Base-by-base conservation (phyloP, 2,113 vertebrate species). In the Chaenogobius annularis region DNA sequence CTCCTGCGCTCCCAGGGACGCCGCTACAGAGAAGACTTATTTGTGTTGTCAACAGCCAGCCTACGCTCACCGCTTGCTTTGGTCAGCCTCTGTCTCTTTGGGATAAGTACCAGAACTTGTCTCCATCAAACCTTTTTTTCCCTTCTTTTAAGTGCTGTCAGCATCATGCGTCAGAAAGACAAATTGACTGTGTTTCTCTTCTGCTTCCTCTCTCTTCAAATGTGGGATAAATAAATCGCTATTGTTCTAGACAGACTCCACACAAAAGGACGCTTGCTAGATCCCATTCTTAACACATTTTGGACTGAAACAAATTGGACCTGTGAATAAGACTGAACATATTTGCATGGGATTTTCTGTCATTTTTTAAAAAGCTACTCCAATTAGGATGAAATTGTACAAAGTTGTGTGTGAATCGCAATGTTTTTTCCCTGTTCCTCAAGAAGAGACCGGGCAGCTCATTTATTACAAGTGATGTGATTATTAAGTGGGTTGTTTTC, bases 91-190 rank as follows among this genome's bases (percentile, higher is more conserved):
- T 79, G 83, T 87, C 85, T 89, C 86, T 86, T 90, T 83, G 87
- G 85, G 84, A 90, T 88, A 88, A 85, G 78, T 82, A 75, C 85
- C 71, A 78, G 84, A 83, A 85, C 87, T 89, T 77, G 83, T 87
- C 86, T 89, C 88, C 86, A 88, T 90, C 89, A 82, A 89, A 89
- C 83, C 85, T 88, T 87, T 82, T 61, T 58, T 23, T 13, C 2
- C 79, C 82, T 89, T 88, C 82, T 89, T 88, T 86, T 78, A 88
- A 88, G 80, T 87, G 83, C 84, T 88, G 88, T 90, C 91, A 89
- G 88, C 83, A 81, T 89, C 82, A 67, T 84, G 62, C 69, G 83
- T 88, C 86, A 86, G 85, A 26, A 84, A 86, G 88, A 91, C 82
- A 87, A 87, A 90, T 89, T 83, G 84, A 89, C 89, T 31, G 26